Evolutionary conservation across 2,888 invertebrate species (phyloP).

Genomic region (Drosophila pseudotalamancana): DNA sequence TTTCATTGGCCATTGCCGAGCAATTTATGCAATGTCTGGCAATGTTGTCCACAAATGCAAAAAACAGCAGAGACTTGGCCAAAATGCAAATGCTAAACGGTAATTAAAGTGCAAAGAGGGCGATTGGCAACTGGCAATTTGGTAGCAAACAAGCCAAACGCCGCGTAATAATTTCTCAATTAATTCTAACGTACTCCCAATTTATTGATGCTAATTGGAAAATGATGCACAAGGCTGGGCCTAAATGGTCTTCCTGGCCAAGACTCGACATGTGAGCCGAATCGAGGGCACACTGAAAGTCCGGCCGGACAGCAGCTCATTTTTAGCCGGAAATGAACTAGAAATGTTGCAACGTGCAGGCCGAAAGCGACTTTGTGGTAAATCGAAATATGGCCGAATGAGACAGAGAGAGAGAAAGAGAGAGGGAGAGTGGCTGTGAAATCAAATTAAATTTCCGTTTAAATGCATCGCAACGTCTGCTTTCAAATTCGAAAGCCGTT

Average conservation of each 20-base stretch:
- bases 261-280: slow-evolving; percentile 36
- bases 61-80: slow-evolving; percentile 25
- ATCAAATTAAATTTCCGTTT: slow-evolving; percentile 76
- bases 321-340: slow-evolving; percentile 76
- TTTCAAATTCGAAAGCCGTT: slow-evolving; percentile 39
- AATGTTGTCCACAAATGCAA: slow-evolving; percentile 12
- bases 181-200: slow-evolving; percentile 44
- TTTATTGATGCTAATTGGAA: slow-evolving; percentile 73
- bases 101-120: slow-evolving; percentile 57
- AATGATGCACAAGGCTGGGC: slow-evolving; percentile 64
- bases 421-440: slow-evolving; percentile 24
- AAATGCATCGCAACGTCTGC: slow-evolving; percentile 48
- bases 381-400: slow-evolving; percentile 62
- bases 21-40: slow-evolving; percentile 69
- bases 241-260: slow-evolving; percentile 21
- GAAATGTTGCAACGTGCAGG: slow-evolving; percentile 64
- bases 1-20: slow-evolving; percentile 67
- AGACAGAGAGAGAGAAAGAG: background rate
- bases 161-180: slow-evolving; percentile 73
- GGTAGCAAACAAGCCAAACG: slow-evolving; percentile 33
- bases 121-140: slow-evolving; percentile 12
- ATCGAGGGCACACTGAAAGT: background rate
- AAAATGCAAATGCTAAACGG: slow-evolving; percentile 62
- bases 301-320: slow-evolving; percentile 64
- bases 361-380: slow-evolving; percentile 61